Evolutionary conservation across 2,888 invertebrate species (phyloP), one percentile per base, ranked within the genome.

Genomic region (Cryptocephalus primarius): DNA sequence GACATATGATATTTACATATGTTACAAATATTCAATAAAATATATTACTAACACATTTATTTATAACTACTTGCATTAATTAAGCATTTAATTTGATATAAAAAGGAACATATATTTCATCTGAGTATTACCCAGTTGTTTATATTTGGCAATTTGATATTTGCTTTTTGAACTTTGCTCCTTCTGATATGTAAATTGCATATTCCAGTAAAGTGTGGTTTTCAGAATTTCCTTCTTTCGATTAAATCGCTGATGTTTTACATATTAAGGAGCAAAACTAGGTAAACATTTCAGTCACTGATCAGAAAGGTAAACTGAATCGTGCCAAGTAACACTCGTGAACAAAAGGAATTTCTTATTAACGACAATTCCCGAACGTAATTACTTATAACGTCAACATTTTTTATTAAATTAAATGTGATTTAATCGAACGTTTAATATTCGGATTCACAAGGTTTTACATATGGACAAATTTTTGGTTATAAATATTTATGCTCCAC

Each of bases 81-180:
- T 42, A 22, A 32, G 12, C 13, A 43, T 39, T 42, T 32, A 13
- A 31, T 54, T 58, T 57, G 54, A 61, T 62, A 65, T 60, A 63
- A 63, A 63, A 64, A 65, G 65, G 65, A 65, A 65, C 65, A 64
- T 64, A 55, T 57, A 58, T 55, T 59, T 59, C 52, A 54, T 56
- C 54, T 55, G 59, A 56, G 58, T 55, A 55, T 56, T 55, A 56
- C 55, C 51, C 51, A 55, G 55, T 51, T 45, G 46, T 44, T 52
- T 54, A 49, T 58, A 57, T 60, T 58, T 60, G 60, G 59, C 58
- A 55, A 59, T 55, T 56, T 59, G 59, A 60, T 58, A 61, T 60
- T 52, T 55, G 55, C 56, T 57, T 55, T 13, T 32, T 42, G 9
- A 13, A 40, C 36, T 48, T 51, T 52, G 45, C 51, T 51, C 50